Base-by-base conservation (phyloP, 2,113 vertebrate species). In the Redunca redunca region DNA sequence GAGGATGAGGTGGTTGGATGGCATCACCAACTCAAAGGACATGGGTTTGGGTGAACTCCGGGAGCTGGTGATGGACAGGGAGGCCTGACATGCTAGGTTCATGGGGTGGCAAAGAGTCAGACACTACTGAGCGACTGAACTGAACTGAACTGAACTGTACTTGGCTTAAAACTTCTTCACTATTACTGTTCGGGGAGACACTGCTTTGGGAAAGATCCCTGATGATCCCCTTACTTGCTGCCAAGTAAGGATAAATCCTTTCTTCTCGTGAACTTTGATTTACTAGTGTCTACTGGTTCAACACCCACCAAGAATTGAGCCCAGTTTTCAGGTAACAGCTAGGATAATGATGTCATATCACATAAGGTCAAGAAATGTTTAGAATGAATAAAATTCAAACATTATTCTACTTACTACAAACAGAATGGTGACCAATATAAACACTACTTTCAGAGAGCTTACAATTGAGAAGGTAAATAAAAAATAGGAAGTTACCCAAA, bases 31-130 rank as follows among this genome's bases (percentile, higher is more conserved):
- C 64, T 71, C n/a, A 1, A 71, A 1, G 64, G 17, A 71, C 4
- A 3, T 71, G 9, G 2, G 64, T 71, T 10, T 71, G 8, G 17
- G 33, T 36, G 1, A 5, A 36, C n/a, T 71, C n/a, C 0, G 4
- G n/a, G 64, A 36, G 64, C 2, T 36, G n/a, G 64, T 5, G 64
- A 71, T 36, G n/a, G 64, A 36, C 9, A 71, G 64, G 17, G 64
- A 71, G 9, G 64, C 64, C n/a, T 71, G 64, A 17, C 4, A 19
- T 71, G 64, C 64, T 71, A 4, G 4, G n/a, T 36, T 71, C 64
- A 21, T 11, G n/a, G 9, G 17, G n/a, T 71, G 4, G 0, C 64
- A 36, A 9, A 67, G 64, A 36, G 64, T 71, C 1, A 0, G 9
- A 71, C n/a, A 71, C 1, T 0, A 71, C 16, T 67, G 16, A 36